phyloP scores from a whole-genome alignment of 2,888 invertebrate species.

The Machimus rusticus region DNA sequence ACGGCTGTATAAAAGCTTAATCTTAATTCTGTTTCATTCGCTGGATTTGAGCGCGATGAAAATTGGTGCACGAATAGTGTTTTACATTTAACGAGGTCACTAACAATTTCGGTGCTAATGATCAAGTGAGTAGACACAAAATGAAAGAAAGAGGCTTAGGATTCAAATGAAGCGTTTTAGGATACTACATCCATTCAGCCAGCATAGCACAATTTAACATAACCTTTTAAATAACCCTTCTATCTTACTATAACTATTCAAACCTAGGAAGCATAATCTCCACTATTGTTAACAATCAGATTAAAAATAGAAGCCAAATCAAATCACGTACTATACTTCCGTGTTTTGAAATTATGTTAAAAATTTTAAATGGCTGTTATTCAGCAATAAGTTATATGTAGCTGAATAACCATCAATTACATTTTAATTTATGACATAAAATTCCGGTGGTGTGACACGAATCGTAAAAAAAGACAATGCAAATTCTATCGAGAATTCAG shows the following conservation, averaged over 20 bases:
- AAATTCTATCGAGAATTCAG: too few relatives aligned
- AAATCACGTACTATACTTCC: too few relatives aligned
- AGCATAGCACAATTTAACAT: background rate
- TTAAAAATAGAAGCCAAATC: too few relatives aligned
- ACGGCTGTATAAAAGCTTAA: background rate
- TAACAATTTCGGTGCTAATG: background rate
- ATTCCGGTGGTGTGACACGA: too few relatives aligned
- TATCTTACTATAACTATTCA: background rate
- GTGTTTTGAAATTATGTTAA: too few relatives aligned
- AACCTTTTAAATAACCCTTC: background rate
- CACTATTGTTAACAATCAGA: too few relatives aligned
- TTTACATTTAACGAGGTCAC: background rate
- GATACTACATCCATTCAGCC: background rate
- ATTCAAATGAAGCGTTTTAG: background rate
- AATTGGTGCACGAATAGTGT: background rate
- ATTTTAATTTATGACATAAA: too few relatives aligned
- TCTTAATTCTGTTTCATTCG: background rate
- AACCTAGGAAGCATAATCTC: background rate
- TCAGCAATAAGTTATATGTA: too few relatives aligned
- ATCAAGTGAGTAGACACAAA: background rate
- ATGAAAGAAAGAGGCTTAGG: background rate
- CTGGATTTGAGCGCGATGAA: background rate
- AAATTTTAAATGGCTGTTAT: too few relatives aligned
- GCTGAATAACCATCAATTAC: too few relatives aligned
- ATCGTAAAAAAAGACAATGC: too few relatives aligned